Evolutionary conservation across 2,888 invertebrate species (phyloP), one percentile per base, ranked within the genome.

Genomic region (Oxycera nigricornis): DNA sequence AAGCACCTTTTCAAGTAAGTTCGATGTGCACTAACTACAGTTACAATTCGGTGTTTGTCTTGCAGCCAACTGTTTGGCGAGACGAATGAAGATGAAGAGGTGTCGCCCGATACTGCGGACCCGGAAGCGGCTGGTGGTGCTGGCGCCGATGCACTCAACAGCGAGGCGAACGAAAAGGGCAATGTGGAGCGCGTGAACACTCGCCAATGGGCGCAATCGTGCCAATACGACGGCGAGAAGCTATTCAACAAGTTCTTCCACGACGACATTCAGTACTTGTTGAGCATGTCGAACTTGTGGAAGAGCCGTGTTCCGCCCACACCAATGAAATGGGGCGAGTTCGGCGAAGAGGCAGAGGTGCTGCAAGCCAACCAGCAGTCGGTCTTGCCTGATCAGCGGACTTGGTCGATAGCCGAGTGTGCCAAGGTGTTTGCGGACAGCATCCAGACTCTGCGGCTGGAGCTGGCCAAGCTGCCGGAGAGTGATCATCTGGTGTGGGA

Each of bases 241-340:
- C 84, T 99, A 14, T 98, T 98, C 81, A 90, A 92, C 50, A 99
- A 99, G 87, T 89, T 99, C 75, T 99, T 98, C 85, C 88, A 90
- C 76, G 95, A 96, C 83, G 99, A 99, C 83, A 97, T 99, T 72
- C 91, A 93, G 76, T 98, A 98, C 84, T 88, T 99, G 77, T 86
- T 98, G 74, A 92, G 92, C 1, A 98, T 99, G 98, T 91, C 93
- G 79, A 94, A 97, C 83, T 87, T 99, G 72, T 99, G 99, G 99
- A 94, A 95, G 85, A 92, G 91, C 75, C 90, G 98, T 30, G 89
- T 91, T 79, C 90, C 94, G 0, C 99, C 99, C 0, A 89, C 88
- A 1, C 96, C 97, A 0, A 84, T 96, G 57, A 86, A 89, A 52
- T 94, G 92, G 91, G 87, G 89, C 55, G 87, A 88, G 74, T 86